phyloP scores from a whole-genome alignment of 1,140 invertebrate genomes.

The Eufriesea mexicana region DNA sequence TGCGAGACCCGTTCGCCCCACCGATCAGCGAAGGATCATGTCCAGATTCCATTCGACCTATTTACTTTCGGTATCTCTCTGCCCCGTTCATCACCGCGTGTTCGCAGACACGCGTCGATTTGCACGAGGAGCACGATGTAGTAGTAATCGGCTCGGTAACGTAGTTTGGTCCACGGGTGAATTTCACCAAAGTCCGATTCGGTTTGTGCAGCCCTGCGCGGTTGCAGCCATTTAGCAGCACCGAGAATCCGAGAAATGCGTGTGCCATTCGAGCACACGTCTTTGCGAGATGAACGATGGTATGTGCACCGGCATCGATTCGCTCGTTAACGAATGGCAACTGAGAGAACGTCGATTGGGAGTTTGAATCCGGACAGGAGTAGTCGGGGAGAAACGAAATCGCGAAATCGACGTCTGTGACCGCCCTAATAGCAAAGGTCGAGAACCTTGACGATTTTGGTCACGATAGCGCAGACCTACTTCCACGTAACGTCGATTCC shows the following conservation, averaged over 20 bases:
- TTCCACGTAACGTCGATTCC: conserved; percentile 56
- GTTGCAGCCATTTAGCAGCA: too few relatives aligned
- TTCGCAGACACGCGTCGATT: not conserved
- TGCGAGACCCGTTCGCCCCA: not conserved
- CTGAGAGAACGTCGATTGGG: not conserved
- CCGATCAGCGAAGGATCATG: not conserved
- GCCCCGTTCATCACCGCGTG: too few relatives aligned
- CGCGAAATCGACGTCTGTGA: not conserved
- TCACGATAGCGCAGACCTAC: conserved; percentile 54
- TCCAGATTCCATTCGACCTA: conserved; percentile 26
- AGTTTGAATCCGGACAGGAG: not conserved
- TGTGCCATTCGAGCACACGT: not conserved
- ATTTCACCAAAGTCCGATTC: too few relatives aligned
- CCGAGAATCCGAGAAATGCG: not conserved
- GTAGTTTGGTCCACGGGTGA: too few relatives aligned
- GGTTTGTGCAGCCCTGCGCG: not conserved
- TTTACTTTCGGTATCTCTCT: not conserved
- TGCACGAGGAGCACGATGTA: not conserved
- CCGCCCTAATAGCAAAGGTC: conserved; percentile 54
- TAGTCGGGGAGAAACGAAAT: conserved; percentile 3
- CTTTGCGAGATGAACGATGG: not conserved
- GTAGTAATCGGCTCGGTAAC: not conserved
- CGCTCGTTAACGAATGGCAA: not conserved
- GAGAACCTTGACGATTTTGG: conserved; percentile 59
- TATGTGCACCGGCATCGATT: not conserved